These are phyloP conservation scores for Tinamus guttatus DNA, from an alignment of 2,113 vertebrate genomes.

Conservation along the genomic window DNA sequence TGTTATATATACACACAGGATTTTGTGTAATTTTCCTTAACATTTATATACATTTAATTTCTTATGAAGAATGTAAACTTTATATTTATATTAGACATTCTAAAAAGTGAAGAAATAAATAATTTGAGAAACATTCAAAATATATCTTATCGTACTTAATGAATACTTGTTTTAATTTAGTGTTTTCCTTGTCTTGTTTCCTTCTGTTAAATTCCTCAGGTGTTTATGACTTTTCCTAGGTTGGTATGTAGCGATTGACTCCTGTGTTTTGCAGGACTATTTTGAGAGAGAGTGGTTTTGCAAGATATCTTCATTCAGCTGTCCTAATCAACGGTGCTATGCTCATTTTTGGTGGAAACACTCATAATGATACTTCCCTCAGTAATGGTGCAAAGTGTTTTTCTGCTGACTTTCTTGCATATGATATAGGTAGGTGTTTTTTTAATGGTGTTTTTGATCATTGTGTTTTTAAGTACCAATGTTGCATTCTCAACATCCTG, in stretches of 20 bases:
- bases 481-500: neutral
- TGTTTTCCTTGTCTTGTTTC: neutral
- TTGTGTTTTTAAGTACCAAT: neutral
- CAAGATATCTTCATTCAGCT: slow-evolving; percentile 96
- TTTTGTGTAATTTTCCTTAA: neutral
- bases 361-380: slow-evolving; percentile 96
- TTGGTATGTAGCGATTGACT: slow-evolving; percentile 52
- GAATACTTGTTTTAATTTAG: neutral
- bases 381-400: slow-evolving; percentile 99
- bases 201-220: neutral
- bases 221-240: neutral
- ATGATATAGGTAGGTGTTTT: slow-evolving; percentile 91
- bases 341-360: slow-evolving; percentile 97
- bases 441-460: neutral
- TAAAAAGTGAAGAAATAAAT: neutral
- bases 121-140: neutral
- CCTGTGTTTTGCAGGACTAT: slow-evolving; percentile 85
- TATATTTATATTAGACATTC: neutral
- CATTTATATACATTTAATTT: neutral
- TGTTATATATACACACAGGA: too few relatives aligned
- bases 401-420: slow-evolving; percentile 96
- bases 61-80: neutral
- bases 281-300: slow-evolving; percentile 92
- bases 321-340: slow-evolving; percentile 93
- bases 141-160: neutral